Evolutionary conservation across 2,113 vertebrate genomes (phyloP), one percentile per base, ranked within the genome.

Genomic region (Microcebus murinus): DNA sequence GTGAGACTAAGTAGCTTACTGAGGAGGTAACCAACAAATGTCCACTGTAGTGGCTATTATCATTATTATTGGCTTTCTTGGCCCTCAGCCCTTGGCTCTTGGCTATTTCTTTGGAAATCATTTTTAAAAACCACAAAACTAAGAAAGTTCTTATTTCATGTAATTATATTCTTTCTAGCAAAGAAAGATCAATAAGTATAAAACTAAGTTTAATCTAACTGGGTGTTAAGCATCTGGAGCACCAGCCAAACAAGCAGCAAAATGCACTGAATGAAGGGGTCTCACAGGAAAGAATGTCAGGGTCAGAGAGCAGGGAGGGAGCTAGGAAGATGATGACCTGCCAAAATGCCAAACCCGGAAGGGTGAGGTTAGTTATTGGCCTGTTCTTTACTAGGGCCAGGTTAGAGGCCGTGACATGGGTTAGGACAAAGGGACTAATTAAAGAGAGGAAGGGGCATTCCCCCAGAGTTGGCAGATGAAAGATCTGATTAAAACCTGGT

Each of bases 91-190:
- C 68, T 68, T 50, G 81, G 65, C 14, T 57, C 86, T 94, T 92
- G 67, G n/a, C 77, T 87, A 63, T 94, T 83, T 95, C 74, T 96
- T 91, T 79, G 68, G 45, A 97, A 94, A 80, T 84, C 31, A 81
- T 73, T 71, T 55, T 90, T 71, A 61, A 17, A 90, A 65, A 83
- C 55, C 70, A n/a, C 61, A 87, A 87, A 77, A 74, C 68, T 84
- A 82, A 87, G n/a, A 83, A 36, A 48, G 39, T 3, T 80, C 21
- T 87, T 96, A 84, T 90, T 95, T 97, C 67, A 29, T 90, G 31
- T 92, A 85, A 94, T 61, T 87, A 17, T 80, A 76, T 96, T 94
- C 39, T 97, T 96, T 97, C 83, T 87, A 87, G 90, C 42, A 87
- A 97, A 93, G 20, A 67, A 84, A 96, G 50, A 87, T 92, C 59